These are phyloP conservation scores for Cuniculus paca DNA, from an alignment of 2,797 vertebrate genomes.

Conservation along the genomic window DNA sequence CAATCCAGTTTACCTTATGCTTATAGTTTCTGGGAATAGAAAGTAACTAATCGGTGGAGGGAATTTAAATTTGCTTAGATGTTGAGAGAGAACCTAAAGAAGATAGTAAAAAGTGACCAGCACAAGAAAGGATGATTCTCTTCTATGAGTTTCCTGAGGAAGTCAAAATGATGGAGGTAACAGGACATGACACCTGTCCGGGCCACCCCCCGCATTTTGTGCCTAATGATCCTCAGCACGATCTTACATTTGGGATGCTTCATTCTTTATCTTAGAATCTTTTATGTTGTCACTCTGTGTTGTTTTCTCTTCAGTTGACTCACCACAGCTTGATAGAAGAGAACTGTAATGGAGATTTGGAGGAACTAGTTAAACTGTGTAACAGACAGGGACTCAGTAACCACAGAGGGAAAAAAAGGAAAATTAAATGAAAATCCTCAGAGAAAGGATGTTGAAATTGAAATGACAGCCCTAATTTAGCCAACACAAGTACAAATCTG, in stretches of 20 bases:
- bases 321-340: neutral
- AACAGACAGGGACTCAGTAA: neutral
- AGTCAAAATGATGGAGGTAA: fast-evolving
- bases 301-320: neutral
- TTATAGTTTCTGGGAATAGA: neutral
- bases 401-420: neutral
- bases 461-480: slow-evolving; percentile 24
- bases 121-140: neutral
- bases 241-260: neutral
- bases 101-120: neutral
- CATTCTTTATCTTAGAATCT: neutral
- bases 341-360: neutral
- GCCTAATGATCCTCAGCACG: neutral
- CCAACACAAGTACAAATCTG: neutral
- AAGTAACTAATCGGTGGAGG: neutral
- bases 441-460: neutral
- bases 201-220: neutral
- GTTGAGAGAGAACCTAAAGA: neutral
- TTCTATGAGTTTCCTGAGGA: neutral
- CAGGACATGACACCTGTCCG: neutral
- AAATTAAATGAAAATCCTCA: neutral
- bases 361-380: neutral
- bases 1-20: neutral
- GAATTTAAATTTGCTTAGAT: neutral
- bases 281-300: neutral